Base-by-base conservation (phyloP, 2,797 vertebrate genomes). In the Serranus cabrilla region DNA sequence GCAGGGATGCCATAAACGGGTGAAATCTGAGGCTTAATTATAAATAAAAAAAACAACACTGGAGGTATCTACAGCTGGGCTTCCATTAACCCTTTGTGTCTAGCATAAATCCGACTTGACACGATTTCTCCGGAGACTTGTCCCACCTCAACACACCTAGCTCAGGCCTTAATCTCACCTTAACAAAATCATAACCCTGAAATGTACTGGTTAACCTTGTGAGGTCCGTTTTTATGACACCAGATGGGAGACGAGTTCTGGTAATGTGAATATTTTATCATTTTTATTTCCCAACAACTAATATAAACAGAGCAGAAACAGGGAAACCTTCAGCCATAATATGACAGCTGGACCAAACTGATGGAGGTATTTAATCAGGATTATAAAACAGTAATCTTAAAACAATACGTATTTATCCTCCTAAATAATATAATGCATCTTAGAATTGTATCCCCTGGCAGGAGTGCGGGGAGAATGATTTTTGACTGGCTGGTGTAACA, bases 251-350 rank as follows among this genome's bases (percentile, higher is more conserved):
- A 9, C 11, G 50, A 40, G 12, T 42, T n/a, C 13, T 20, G 7
- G 57, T 54, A 11, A 51, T 52, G 45, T 57, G n/a, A 69, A 60
- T 69, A 65, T 46, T 69, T 61, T 2, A 74, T 39, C 34, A 39
- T 9, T 39, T 49, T 50, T 34, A 34, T 65, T 13, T 37, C 11
- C 11, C 11, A 7, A 25, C 1, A 43, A 13, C 59, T 40, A 49
- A 31, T 31, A 42, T n/a, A 62, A 47, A 11, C 8, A 51, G 2
- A 39, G 11, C 34, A 40, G n/a, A 43, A 2, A 45, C 20, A 74
- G 27, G 46, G 27, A 51, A 45, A 25, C 9, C 6, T 16, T 45
- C 7, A 58, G 14, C 2, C 5, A 23, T 11, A 7, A 23, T 8
- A 17, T 37, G 5, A 17, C 64, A 54, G 52, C 11, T 40, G 17